Base-by-base conservation (phyloP, 2,888 invertebrate genomes). In the Agrotis puta region DNA sequence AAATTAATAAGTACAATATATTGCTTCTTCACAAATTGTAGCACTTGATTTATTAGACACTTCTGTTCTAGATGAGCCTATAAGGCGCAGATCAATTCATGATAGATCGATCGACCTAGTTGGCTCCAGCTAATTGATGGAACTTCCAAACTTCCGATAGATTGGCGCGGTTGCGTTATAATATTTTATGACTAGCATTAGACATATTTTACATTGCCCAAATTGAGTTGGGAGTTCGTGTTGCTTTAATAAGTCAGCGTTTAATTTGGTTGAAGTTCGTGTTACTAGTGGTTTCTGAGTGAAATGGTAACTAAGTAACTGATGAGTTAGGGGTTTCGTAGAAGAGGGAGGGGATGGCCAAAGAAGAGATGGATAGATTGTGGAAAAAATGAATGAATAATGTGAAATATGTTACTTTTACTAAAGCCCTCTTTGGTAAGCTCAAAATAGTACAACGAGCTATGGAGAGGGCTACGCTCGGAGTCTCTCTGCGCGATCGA, bases 61-160 rank as follows among this genome's bases (percentile, higher is more conserved):
- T 86, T 80, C 78, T 82, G 79, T 83, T 79, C 75, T 75, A 77
- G 71, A 71, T 71, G 80, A 82, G 76, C 77, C 81, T 77, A 73
- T 79, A 79, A 74, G 77, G 79, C 64, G 69, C 73, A 81, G 81
- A 85, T 83, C 76, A 80, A 85, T 85, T 78, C 75, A 77, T 84
- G 84, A 85, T 84, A 81, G 84, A 86, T 86, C 80, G 81, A 64
- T 75, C 79, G 87, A 83, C 83, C 86, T 78, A 87, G 79, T 88
- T 83, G 79, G 70, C 72, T 74, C 62, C 68, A 73, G 68, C 69
- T 78, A 78, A 87, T 78, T 85, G 82, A 85, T 83, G 82, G 81
- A 87, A 84, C 74, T 85, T 83, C 76, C 73, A 65, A 79, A 84
- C 86, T 39, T 74, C 64, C 63, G 72, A 70, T 72, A 69, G 67